Evolutionary conservation across 2,888 invertebrate species (phyloP), one percentile per base, ranked within the genome.

Genomic region (Apamea crenata): DNA sequence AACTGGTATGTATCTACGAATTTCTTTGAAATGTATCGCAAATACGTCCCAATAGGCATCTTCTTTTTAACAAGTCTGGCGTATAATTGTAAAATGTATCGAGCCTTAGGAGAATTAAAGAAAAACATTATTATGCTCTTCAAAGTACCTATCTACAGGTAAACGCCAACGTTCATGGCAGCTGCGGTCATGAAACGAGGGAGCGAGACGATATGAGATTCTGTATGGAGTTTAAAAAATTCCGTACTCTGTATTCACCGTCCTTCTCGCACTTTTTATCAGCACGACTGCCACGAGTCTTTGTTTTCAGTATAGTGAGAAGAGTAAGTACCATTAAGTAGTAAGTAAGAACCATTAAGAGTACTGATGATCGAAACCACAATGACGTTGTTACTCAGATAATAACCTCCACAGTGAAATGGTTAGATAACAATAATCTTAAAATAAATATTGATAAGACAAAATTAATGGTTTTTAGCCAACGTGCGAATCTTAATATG

Each of bases 11-110:
- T 44, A 44, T 44, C 18, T 29, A 75, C 40, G 44, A 61, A 7
- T 44, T 74, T 68, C 40, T 44, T 71, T 61, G 56, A 66, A 74
- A 86, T 72, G 18, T 21, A 83, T 74, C 63, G 68, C 53, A 77
- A 74, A 79, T 71, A 68, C 56, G 77, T 83, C 65, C 10, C 67
- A 77, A 79, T 68, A 50, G 32, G 1, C 16, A 18, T 44, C 32
- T 44, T 66, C 40, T 65, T 21, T 85, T 63, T 59, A 61, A 16
- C 56, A 50, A 67, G 53, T 67, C 75, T 70, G 18, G 66, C 66
- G 63, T 59, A 21, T 73, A 59, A 84, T 78, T 75, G 36, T 44
- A 67, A 82, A 74, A 78, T 36, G 63, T 74, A 65, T 73, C 1
- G n/a, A 73, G 29, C 18, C 67, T 59, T 67, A 3, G 0, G 40